These are phyloP conservation scores for Uromys caudimaculatus DNA, from an alignment of 2,797 vertebrate genomes.

Conservation along the genomic window DNA sequence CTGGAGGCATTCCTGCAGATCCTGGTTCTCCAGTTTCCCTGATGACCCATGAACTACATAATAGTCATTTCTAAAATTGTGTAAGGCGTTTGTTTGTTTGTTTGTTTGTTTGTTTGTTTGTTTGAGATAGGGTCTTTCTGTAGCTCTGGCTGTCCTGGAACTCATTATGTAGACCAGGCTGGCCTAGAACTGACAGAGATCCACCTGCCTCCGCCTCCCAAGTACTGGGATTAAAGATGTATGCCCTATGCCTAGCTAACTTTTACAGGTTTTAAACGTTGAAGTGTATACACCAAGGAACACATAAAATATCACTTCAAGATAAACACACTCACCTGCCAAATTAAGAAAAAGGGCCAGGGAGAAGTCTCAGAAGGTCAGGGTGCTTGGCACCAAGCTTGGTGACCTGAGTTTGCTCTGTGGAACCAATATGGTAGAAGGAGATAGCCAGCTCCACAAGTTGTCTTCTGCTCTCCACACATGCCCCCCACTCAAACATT, in stretches of 20 bases:
- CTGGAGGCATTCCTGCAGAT: background rate
- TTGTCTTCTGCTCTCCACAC: background rate
- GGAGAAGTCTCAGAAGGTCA: background rate
- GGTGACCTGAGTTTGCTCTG: background rate
- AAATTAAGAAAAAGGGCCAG: background rate
- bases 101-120: background rate
- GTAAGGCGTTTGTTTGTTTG: background rate
- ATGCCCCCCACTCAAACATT: background rate
- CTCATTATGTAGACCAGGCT: background rate
- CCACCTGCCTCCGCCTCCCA: background rate
- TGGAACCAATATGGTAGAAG: background rate
- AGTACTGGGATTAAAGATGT: background rate
- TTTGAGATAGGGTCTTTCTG: background rate
- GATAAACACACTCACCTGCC: conserved; percentile 14
- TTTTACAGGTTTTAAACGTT: conserved; percentile 10
- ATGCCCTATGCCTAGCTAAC: background rate
- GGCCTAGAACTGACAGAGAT: background rate
- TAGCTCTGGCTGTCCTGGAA: background rate
- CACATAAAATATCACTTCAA: conserved; percentile 19
- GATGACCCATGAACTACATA: background rate
- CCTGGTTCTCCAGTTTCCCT: background rate
- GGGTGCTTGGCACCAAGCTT: background rate
- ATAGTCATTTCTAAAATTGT: background rate
- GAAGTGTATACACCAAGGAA: conserved; percentile 1
- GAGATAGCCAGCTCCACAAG: background rate